These are phyloP conservation scores for Adelosebastes latens DNA, from an alignment of 2,797 vertebrate species.

Conservation along the genomic window DNA sequence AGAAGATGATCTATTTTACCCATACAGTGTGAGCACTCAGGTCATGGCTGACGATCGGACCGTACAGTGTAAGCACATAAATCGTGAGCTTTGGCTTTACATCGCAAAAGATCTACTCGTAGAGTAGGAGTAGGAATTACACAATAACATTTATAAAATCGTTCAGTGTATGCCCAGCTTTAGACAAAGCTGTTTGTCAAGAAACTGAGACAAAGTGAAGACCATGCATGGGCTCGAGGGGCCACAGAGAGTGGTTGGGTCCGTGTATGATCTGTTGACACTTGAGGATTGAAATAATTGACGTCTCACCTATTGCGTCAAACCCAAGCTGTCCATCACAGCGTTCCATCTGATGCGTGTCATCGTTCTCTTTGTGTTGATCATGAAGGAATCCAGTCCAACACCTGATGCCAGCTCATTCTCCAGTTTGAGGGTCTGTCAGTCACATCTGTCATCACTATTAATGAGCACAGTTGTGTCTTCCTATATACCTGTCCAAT, in stretches of 20 bases:
- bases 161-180: no score
- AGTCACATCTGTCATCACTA: slow-evolving; percentile 28
- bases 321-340: slow-evolving; percentile 25
- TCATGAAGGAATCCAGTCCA: slow-evolving; percentile 19
- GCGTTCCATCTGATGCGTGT: slow-evolving; percentile 19
- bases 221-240: not conserved
- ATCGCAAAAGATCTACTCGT: no score
- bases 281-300: slow-evolving; percentile 26
- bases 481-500: slow-evolving; percentile 19
- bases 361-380: slow-evolving; percentile 18
- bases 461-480: slow-evolving; percentile 30
- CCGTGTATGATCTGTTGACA: not conserved
- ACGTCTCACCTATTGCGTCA: not conserved
- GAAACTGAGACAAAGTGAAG: not conserved
- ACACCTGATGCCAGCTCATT: slow-evolving; percentile 55
- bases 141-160: no score
- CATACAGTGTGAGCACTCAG: no score
- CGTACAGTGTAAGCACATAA: no score
- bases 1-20: no score
- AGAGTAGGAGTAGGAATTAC: no score
- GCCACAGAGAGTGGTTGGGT: not conserved
- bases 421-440: slow-evolving; percentile 23
- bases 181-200: not conserved
- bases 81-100: no score
- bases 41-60: no score